Base-by-base conservation (phyloP, 23 tunicate species). In the Diplosoma virens region DNA sequence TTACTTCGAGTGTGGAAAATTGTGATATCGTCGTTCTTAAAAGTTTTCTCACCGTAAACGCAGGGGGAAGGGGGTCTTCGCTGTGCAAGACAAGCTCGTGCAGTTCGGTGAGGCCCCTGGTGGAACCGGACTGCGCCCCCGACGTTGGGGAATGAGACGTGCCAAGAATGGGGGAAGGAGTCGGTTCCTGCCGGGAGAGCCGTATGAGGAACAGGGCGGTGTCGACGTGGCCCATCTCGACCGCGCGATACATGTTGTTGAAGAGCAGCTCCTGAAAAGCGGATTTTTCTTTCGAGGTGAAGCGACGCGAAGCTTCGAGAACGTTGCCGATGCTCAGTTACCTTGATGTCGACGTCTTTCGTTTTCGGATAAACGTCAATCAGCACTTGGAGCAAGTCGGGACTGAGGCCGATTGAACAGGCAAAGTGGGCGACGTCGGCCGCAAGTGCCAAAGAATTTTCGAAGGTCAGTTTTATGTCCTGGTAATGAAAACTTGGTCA, bases 211-310 rank as follows among this genome's bases (percentile, higher is more conserved):
- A 93, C 59, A 77, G 87, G 3, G 93, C 90, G 5, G 96, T 89
- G 25, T 89, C 89, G 33, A 80, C 76, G 67, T 95, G 93, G 0
- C 99, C 99, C 87, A 84, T 73, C 46, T 95, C 99, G 14, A 93
- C 77, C 3, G 99, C 99, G 2, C 79, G 85, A 31, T 80, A 78
- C 60, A 86, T 82, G 78, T 81, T 76, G 55, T 95, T 93, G 17
- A 89, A 58, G 22, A 95, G 84, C 52, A 95, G 71, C 1, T 86
- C 90, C 96, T 86, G 59, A n/a, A 79, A 64, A 71, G 22, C n/a
- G n/a, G n/a, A n/a, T n/a, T n/a, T n/a, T n/a, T n/a, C n/a, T n/a
- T n/a, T n/a, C n/a, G n/a, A n/a, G n/a, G n/a, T n/a, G n/a, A n/a
- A n/a, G n/a, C n/a, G n/a, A n/a, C n/a, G n/a, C n/a, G n/a, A 7